Evolutionary conservation across 2,888 invertebrate genomes (phyloP).

Genomic region (Pollenia amentaria): DNA sequence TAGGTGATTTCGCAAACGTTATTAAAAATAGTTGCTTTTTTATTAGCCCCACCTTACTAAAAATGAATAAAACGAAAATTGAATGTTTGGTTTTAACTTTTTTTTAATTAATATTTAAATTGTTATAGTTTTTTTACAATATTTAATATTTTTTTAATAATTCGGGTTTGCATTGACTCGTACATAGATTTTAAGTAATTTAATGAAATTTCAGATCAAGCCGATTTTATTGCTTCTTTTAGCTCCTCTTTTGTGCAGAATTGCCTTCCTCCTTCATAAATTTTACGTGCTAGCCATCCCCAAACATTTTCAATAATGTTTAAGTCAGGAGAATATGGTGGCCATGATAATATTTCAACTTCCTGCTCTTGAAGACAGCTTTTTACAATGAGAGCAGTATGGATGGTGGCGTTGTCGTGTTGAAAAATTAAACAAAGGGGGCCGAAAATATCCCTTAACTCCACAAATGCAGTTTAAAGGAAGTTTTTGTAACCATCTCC

Average conservation of each 20-base stretch:
- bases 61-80: too few relatives aligned
- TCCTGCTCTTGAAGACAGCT: neutral
- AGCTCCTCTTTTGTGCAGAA: neutral
- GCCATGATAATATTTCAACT: slow-evolving; percentile 7
- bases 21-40: slow-evolving; percentile 25
- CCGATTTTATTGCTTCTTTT: too few relatives aligned
- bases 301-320: too few relatives aligned
- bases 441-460: slow-evolving; percentile 26
- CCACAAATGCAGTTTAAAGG: slow-evolving; percentile 24
- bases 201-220: slow-evolving; percentile 34
- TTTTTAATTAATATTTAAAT: too few relatives aligned
- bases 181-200: slow-evolving; percentile 23
- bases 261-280: slow-evolving; percentile 18
- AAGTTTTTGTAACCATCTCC: slow-evolving; percentile 13
- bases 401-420: slow-evolving; percentile 5
- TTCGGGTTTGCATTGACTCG: too few relatives aligned
- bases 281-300: slow-evolving; percentile 10
- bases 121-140: too few relatives aligned
- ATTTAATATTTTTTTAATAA: too few relatives aligned
- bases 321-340: slow-evolving; percentile 1
- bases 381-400: slow-evolving; percentile 1
- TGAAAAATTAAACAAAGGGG: slow-evolving; percentile 13
- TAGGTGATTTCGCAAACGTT: slow-evolving; percentile 33
- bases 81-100: too few relatives aligned
- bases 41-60: too few relatives aligned